Percentiles rank a stretch among this genome's conserved stretches.
Conservation (phyloP, 2,113 vertebrate genomes). For the Prunella fulvescens region DNA sequence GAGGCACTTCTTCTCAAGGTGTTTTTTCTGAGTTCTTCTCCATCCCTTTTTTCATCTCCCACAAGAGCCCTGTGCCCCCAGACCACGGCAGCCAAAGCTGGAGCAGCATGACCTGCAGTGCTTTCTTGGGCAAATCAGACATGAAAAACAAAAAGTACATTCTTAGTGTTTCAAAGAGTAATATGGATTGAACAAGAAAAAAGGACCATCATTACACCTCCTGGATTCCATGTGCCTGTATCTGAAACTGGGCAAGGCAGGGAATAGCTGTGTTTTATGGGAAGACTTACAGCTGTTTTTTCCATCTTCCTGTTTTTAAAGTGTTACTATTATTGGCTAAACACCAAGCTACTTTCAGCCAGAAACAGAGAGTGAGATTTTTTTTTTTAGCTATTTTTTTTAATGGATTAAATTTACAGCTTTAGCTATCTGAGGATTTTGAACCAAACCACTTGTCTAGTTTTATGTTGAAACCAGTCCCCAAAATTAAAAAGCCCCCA, state of each 20-base stretch:
- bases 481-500: background rate
- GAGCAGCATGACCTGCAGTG: background rate
- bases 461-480: background rate
- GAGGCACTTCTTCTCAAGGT: background rate
- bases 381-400: background rate
- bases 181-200: background rate
- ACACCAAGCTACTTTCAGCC: background rate
- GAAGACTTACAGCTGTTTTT: conserved; percentile 18
- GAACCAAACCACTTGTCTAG: background rate
- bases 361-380: background rate
- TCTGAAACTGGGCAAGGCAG: background rate
- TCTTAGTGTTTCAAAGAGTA: background rate
- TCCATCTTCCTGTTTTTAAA: conserved; percentile 47
- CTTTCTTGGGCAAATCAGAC: background rate
- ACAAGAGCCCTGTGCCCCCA: background rate
- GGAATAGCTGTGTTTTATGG: background rate
- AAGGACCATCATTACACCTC: background rate
- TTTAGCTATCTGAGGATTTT: background rate
- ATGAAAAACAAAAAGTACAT: background rate
- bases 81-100: background rate
- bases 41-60: background rate
- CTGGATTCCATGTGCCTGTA: background rate
- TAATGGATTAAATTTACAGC: background rate
- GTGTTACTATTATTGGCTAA: background rate
- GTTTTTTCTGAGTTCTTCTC: background rate